Conservation (phyloP, 1,140 invertebrate genomes). For the Drosophila azteca region DNA sequence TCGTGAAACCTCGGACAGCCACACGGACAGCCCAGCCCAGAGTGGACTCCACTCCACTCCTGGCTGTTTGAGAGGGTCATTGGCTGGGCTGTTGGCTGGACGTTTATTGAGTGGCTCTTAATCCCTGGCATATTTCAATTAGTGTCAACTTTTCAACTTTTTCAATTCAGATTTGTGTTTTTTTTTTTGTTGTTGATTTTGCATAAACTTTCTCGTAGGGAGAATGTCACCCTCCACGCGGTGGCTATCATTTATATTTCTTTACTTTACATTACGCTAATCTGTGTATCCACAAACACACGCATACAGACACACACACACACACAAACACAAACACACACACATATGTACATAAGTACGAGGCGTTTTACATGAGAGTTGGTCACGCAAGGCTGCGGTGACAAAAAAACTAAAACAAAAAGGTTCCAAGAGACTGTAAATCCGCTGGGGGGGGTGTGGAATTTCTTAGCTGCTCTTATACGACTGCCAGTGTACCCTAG, state of each 20-base stretch:
- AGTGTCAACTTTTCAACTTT: slow-evolving; percentile 61
- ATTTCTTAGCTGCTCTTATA: too few relatives aligned
- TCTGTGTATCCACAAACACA: slow-evolving; percentile 22
- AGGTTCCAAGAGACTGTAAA: too few relatives aligned
- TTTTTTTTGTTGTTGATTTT: slow-evolving; percentile 58
- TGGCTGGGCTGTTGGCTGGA: slow-evolving; percentile 10
- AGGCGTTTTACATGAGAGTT: slow-evolving; percentile 25
- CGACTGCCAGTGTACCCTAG: too few relatives aligned
- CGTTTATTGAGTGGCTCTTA: slow-evolving; percentile 62
- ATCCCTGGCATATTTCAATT: slow-evolving; percentile 77
- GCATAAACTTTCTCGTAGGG: slow-evolving; percentile 24
- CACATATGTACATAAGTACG: slow-evolving; percentile 10
- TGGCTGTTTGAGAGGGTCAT: neutral
- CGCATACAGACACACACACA: slow-evolving; percentile 10
- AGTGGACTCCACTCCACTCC: too few relatives aligned
- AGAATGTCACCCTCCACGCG: neutral
- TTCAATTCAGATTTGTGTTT: too few relatives aligned
- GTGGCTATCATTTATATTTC: neutral
- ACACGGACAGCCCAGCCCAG: neutral
- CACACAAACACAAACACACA: slow-evolving; percentile 21
- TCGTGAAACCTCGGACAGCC: slow-evolving; percentile 2
- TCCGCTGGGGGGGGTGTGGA: too few relatives aligned
- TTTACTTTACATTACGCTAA: slow-evolving; percentile 8
- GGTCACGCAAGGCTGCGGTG: slow-evolving; percentile 73
- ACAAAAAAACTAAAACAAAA: neutral